Percentiles rank a stretch among this genome's conserved stretches.
These are phyloP conservation scores for Drosophila fungiperda DNA, from an alignment of 2,888 invertebrate species.

Conservation along the genomic window DNA sequence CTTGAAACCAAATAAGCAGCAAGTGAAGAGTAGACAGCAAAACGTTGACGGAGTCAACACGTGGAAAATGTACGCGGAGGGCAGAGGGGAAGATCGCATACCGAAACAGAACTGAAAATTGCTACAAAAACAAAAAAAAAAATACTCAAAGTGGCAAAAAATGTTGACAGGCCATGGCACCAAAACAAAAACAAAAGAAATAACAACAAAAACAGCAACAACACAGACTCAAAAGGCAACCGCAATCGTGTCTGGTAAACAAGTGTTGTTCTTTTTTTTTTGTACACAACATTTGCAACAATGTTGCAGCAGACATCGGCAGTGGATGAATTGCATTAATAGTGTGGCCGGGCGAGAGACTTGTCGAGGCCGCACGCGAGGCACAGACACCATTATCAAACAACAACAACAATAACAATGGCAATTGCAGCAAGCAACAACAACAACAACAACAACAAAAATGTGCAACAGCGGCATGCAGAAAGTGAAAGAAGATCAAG, in stretches of 20 bases:
- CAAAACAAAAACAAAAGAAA: constrained; percentile 21
- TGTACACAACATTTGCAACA: constrained; percentile 59
- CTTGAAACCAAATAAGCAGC: constrained; percentile 44
- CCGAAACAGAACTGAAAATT: constrained; percentile 45
- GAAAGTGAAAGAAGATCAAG: constrained; percentile 78
- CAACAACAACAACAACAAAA: constrained; percentile 24
- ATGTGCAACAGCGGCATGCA: constrained; percentile 50
- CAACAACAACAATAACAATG: constrained; percentile 24
- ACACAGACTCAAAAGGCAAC: constrained; percentile 19
- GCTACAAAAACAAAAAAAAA: constrained; percentile 36
- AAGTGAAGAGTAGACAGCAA: constrained; percentile 10
- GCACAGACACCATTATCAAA: constrained; percentile 31
- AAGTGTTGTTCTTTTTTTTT: constrained; percentile 34
- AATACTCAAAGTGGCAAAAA: constrained; percentile 67
- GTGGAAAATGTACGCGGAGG: constrained; percentile 43
- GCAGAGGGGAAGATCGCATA: background rate
- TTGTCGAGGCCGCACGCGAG: constrained; percentile 48
- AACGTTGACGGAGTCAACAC: constrained; percentile 38
- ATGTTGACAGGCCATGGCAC: constrained; percentile 63
- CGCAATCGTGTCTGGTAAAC: constrained; percentile 53
- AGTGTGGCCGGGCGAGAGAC: constrained; percentile 55
- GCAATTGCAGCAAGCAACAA: constrained; percentile 5
- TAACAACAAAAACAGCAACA: constrained; percentile 11
- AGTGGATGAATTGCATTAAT: constrained; percentile 72
- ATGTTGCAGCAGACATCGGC: constrained; percentile 64